Base-by-base conservation (phyloP, 2,113 vertebrate species). In the Microcebus murinus region DNA sequence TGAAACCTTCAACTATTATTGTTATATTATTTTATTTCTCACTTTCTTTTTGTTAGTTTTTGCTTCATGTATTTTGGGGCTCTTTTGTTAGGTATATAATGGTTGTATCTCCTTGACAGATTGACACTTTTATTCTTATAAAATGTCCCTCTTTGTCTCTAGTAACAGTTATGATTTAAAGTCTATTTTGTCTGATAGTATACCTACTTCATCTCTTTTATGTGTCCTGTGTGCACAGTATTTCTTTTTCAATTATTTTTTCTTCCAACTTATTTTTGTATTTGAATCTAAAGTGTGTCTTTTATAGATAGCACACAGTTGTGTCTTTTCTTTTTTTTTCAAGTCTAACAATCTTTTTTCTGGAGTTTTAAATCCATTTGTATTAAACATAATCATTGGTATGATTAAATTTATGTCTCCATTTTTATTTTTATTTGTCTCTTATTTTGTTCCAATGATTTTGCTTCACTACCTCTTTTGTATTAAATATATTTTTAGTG, bases 161-260 rank as follows among this genome's bases (percentile, higher is more conserved):
- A 42, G 42, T 77, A 45, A 93, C 12, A 48, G 3, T 91, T 95
- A 87, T 93, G 17, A 1, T 82, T 87, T 87, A 73, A 84, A 83
- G 18, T 92, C 15, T 48, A 3, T 79, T 91, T 90, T 90, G 20
- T 83, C 76, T 67, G 31, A 36, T 36, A 52, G 15, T 52, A 42
- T 90, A 57, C 63, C 55, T 36, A 61, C 48, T 85, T 4, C 31
- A 87, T 8, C 3, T 80, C 18, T 85, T 86, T 90, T 48, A 29
- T 87, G 42, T 84, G 73, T 74, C 34, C 74, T 96, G 10, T 27
- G 79, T 88, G 11, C 70, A 70, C 63, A 50, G 4, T 52, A 55
- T 87, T 92, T 63, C 9, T 82, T 89, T 96, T 67, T 31, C 20
- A 73, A 59, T 42, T 7, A 50, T 88, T 95, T 88, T 87, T 89